Conservation (phyloP, 2,888 invertebrate species). For the Bombyx huttoni region DNA sequence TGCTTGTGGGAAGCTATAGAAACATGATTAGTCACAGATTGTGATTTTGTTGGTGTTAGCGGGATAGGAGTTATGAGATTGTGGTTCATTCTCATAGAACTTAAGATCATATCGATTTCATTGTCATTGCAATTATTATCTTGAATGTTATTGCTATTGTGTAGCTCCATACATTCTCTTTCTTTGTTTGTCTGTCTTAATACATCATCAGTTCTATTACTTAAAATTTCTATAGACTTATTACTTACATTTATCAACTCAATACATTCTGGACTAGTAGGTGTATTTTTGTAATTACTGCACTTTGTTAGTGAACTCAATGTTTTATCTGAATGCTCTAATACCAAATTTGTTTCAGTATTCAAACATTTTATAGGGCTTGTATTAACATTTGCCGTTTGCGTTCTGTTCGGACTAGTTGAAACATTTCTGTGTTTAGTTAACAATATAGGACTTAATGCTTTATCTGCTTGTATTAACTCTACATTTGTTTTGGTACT, state of each 20-base stretch:
- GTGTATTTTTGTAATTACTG: too few relatives aligned
- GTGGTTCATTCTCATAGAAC: constrained; percentile 29
- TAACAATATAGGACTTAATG: background rate
- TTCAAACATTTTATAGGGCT: background rate
- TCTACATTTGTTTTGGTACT: background rate
- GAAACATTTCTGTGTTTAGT: background rate
- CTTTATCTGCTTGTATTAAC: background rate
- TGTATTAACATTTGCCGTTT: background rate
- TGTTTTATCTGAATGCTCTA: too few relatives aligned
- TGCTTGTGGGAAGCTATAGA: background rate
- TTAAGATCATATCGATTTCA: constrained; percentile 46
- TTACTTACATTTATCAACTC: too few relatives aligned
- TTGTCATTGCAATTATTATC: constrained; percentile 22
- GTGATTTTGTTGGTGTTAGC: constrained; percentile 24
- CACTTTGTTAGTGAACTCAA: too few relatives aligned
- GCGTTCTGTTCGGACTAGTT: background rate
- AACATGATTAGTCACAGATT: background rate
- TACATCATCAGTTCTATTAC: background rate
- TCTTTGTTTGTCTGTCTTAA: constrained; percentile 7
- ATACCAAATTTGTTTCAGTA: background rate
- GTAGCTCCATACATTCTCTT: constrained; percentile 29
- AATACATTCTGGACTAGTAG: too few relatives aligned
- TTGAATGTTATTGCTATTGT: constrained; percentile 24
- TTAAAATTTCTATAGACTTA: background rate
- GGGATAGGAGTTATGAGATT: constrained; percentile 42